Base-by-base conservation (phyloP, 2,888 invertebrate genomes). In the Caenorhabditis macrosperma region DNA sequence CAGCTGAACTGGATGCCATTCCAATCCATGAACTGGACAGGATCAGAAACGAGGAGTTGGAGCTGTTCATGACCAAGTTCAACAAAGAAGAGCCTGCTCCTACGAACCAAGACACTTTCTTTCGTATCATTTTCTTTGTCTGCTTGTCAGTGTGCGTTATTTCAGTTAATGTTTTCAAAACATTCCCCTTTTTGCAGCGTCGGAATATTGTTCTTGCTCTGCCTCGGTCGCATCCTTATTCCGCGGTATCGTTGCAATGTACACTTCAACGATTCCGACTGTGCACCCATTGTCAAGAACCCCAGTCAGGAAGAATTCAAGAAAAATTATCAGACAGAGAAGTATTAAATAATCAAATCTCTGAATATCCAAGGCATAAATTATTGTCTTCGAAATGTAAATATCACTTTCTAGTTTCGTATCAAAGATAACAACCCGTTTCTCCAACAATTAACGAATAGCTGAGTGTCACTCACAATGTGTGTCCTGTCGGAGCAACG, bases 141-240 rank as follows among this genome's bases (percentile, higher is more conserved):
- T 55, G 46, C 2, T 41, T 41, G 7, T 61, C 63, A 17, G 17
- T 55, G 71, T 48, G 4, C 22, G 24, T 24, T 20, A n/a, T n/a
- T n/a, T n/a, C n/a, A n/a, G n/a, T n/a, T 12, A 10, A 33, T 33
- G 20, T 46, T 7, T 24, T n/a, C n/a, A n/a, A 10, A 0, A n/a
- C n/a, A n/a, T n/a, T n/a, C n/a, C n/a, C n/a, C n/a, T n/a, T 28
- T 20, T 61, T 69, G 30, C 46, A 72, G 72, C 38, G 3, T 22
- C 10, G 48, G 55, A 9, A 38, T 72, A 22, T 38, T 1, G 28
- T 48, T 9, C 17, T 48, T 9, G 22, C 33, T 30, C 0, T 57
- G 2, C 33, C 59, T 33, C 48, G 69, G 5, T 26, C 38, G 15
- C 30, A n/a, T 41, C 38, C 52, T 24, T 5, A 17, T 44, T 44